Evolutionary conservation across 2,113 vertebrate species (phyloP).

Genomic region (Gallinago media): DNA sequence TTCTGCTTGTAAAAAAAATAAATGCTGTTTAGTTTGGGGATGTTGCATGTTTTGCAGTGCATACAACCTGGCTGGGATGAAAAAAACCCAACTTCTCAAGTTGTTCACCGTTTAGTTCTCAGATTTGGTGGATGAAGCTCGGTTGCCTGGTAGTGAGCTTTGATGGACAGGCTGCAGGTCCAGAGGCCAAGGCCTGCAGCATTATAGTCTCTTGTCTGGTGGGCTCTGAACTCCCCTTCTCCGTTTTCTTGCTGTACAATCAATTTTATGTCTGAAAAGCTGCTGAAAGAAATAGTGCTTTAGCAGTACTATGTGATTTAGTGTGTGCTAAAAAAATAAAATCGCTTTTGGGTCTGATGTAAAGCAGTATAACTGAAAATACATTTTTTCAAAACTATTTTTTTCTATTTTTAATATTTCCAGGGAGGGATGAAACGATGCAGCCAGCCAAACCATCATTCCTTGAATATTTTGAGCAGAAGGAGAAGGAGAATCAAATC

Average conservation of each 20-base stretch:
- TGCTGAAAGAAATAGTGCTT: neutral
- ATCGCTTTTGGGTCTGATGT: neutral
- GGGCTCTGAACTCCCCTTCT: neutral
- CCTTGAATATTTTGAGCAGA: constrained; percentile 97
- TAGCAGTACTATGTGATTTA: neutral
- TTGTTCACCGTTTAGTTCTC: neutral
- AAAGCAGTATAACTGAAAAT: neutral
- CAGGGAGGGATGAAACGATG: constrained; percentile 89
- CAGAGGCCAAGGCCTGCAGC: neutral
- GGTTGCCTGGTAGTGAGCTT: neutral
- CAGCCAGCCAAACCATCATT: constrained; percentile 92
- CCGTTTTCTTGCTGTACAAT: neutral
- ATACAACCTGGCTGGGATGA: neutral
- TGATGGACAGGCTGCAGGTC: neutral
- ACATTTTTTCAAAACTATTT: neutral
- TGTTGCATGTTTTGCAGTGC: neutral
- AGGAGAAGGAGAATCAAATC: constrained; percentile 89
- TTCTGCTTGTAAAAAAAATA: neutral
- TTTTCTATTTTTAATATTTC: constrained; percentile 8
- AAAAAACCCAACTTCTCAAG: neutral
- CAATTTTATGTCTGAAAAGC: neutral
- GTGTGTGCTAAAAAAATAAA: constrained; percentile 10
- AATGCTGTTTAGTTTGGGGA: neutral
- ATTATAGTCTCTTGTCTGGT: neutral
- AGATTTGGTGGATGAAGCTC: neutral